Evolutionary conservation across 2,797 vertebrate genomes (phyloP).

Genomic region (Kryptolebias ocellatus): DNA sequence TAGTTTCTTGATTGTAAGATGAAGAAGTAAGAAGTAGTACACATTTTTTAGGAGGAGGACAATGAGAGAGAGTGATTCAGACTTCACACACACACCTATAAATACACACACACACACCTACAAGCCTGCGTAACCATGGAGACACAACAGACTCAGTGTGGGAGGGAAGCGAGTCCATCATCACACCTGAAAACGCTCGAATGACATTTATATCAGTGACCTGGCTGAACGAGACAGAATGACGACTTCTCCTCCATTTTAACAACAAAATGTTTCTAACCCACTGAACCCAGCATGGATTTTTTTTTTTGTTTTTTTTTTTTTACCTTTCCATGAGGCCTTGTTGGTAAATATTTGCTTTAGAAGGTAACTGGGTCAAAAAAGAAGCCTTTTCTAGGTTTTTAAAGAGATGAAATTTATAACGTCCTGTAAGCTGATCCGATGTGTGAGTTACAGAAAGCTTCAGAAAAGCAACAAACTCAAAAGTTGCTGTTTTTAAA

Average conservation of each 20-base stretch:
- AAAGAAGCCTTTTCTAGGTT: too few species aligned
- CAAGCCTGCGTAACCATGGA: constrained; percentile 43
- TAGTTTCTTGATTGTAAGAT: too few species aligned
- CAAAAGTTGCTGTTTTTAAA: too few species aligned
- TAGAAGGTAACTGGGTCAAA: too few species aligned
- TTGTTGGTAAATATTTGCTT: background rate
- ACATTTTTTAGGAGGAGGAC: too few species aligned
- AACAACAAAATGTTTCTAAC: background rate
- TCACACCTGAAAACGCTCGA: constrained; percentile 8
- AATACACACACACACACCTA: constrained; percentile 15
- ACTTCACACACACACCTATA: constrained; percentile 16
- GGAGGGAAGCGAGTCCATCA: background rate
- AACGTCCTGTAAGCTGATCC: too few species aligned
- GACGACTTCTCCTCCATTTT: too few species aligned
- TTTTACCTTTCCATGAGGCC: background rate
- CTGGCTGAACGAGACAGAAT: background rate
- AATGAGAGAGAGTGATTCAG: constrained; percentile 6
- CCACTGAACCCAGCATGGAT: background rate
- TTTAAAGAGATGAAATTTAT: too few species aligned
- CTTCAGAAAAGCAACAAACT: too few species aligned
- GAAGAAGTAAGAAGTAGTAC: too few species aligned
- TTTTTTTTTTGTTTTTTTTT: too few species aligned
- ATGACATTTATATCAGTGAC: background rate
- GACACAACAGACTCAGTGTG: constrained; percentile 7
- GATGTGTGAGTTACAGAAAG: too few species aligned